Percentiles rank a stretch among this genome's conserved stretches.
phyloP scores from a whole-genome alignment of 2,888 invertebrate genomes.

The Drosophila robusta region DNA sequence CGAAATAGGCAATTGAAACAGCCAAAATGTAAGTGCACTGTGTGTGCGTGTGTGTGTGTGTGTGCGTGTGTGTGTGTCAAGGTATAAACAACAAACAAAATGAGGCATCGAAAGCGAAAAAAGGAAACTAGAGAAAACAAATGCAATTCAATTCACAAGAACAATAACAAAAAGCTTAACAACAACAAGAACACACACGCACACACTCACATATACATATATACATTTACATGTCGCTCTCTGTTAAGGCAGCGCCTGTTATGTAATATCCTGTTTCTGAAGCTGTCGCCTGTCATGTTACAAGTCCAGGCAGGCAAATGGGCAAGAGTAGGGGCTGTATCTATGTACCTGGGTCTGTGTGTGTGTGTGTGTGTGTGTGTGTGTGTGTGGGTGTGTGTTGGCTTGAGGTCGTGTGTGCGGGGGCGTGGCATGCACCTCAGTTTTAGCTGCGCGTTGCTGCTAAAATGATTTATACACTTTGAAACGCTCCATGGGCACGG shows the following conservation, averaged over 20 bases:
- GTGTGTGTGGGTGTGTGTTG: constrained; percentile 8
- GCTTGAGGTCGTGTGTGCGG: constrained; percentile 45
- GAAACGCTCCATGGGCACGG: constrained; percentile 68
- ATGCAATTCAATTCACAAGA: constrained; percentile 41
- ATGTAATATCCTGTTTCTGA: constrained; percentile 78
- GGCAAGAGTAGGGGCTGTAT: constrained; percentile 3
- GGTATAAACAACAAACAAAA: constrained; percentile 34
- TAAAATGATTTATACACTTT: constrained; percentile 74
- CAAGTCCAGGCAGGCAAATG: constrained; percentile 56
- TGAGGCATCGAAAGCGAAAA: constrained; percentile 21
- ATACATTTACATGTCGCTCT: constrained; percentile 52
- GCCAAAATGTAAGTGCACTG: constrained; percentile 43
- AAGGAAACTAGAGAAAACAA: constrained; percentile 42
- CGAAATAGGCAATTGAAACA: constrained; percentile 35
- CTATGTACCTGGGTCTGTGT: constrained; percentile 11
- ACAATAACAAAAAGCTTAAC: constrained; percentile 43
- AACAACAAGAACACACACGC: constrained; percentile 23
- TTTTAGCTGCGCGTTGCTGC: constrained; percentile 29
- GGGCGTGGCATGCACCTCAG: constrained; percentile 73
- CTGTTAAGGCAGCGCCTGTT: constrained; percentile 74
- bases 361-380: constrained; percentile 27
- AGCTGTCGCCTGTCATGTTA: constrained; percentile 78
- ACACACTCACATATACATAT: constrained; percentile 21
- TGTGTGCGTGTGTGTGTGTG: constrained; percentile 32
- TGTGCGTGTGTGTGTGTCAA: constrained; percentile 5